A percentile compares a stretch with the other conserved stretches of the same genome.
These are phyloP conservation scores for Leuciscus waleckii DNA, from an alignment of 2,797 vertebrate species.

Conservation along the genomic window DNA sequence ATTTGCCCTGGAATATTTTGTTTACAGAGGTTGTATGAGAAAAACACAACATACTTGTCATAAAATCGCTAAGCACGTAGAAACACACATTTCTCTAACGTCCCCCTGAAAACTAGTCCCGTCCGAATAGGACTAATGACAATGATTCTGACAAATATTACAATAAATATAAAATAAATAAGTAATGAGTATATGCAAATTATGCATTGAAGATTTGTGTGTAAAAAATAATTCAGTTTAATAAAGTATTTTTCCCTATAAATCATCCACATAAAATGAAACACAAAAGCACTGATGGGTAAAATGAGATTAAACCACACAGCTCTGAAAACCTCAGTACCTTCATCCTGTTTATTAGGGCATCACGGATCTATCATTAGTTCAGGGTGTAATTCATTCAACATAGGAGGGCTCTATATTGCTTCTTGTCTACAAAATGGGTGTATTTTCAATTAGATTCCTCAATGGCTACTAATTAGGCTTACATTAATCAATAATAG, in stretches of 20 bases:
- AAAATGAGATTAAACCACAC: conserved; percentile 52
- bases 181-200: neutral
- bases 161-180: neutral
- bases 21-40: too few species aligned
- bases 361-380: conserved; percentile 57
- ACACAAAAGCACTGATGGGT: conserved; percentile 51
- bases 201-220: neutral
- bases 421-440: conserved; percentile 46
- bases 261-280: conserved; percentile 14
- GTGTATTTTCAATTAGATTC: conserved; percentile 80
- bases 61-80: neutral
- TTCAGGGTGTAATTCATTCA: conserved; percentile 53
- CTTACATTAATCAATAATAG: conserved; percentile 84
- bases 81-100: neutral
- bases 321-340: conserved; percentile 32
- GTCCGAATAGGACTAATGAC: neutral
- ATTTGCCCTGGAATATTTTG: too few species aligned
- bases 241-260: neutral
- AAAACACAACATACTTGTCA: neutral
- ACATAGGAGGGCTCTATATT: conserved; percentile 49
- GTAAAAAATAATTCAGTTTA: neutral
- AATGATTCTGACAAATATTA: neutral
- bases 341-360: conserved; percentile 54
- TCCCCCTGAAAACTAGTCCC: too few species aligned
- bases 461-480: conserved; percentile 79